Evolutionary conservation across 2,113 vertebrate species (phyloP), one percentile per base, ranked within the genome.

Genomic region (Callorhinus ursinus): DNA sequence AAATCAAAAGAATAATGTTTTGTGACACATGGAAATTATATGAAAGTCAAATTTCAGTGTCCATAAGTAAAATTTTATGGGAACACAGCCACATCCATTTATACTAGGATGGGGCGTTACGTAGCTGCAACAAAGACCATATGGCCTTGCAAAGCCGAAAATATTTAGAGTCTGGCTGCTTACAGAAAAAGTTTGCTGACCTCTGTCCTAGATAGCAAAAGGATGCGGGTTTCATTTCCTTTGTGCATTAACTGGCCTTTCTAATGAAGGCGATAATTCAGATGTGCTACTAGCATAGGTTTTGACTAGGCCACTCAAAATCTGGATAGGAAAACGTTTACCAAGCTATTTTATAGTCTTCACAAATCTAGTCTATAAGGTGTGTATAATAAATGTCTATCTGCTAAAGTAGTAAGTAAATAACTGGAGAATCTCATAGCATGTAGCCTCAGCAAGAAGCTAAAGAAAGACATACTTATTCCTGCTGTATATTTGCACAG

Each of bases 1-100:
- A 77, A 76, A 63, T 89, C 18, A 57, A 77, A 96, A 84, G 22
- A 79, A 71, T 77, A 93, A 31, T 59, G 82, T 59, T 96, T 69
- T 61, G 18, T 51, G 89, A 39, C 59, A 59, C 16, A 57, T 82
- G 49, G 79, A 87, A 89, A 88, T 55, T 16, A 69, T 63, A 24
- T 33, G 22, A 31, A 90, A 93, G 93, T 88, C 33, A 89, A 74
- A 89, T 92, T 82, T 74, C 51, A 81, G 14, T 69, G 46, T 72
- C 39, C 53, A 26, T 67, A 77, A 46, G 82, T 67, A 71, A 61
- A 87, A 84, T 49, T 69, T 80, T 83, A 39, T 21, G 61, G 72
- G 46, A 63, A 91, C 22, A 85, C 21, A 90, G 31, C 5, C 24
- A 42, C 4, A n/a, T 42, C 26, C 39, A 39, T 65, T 92, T 74